A percentile compares a stretch with the other conserved stretches of the same genome.
Conservation (phyloP, 2,888 invertebrate species). For the Calliscelio sp. region DNA sequence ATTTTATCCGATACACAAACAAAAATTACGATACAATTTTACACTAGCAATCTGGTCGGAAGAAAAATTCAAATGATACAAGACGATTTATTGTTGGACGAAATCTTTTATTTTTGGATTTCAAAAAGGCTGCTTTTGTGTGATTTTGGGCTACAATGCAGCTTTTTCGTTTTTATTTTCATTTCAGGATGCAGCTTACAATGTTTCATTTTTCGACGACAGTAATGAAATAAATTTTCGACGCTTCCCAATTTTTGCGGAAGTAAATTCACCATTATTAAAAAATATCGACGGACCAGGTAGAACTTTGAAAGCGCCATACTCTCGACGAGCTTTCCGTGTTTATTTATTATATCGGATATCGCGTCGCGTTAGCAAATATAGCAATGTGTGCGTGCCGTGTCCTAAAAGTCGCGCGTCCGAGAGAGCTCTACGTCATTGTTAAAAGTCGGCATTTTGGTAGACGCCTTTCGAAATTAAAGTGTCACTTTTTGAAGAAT, state of each 20-base stretch:
- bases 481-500: slow-evolving; percentile 60
- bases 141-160: slow-evolving; percentile 36
- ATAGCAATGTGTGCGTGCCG: neutral
- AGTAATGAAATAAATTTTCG: slow-evolving; percentile 68
- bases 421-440: slow-evolving; percentile 45
- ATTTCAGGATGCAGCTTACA: slow-evolving; percentile 51
- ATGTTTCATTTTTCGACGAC: slow-evolving; percentile 66
- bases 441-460: slow-evolving; percentile 74
- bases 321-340: slow-evolving; percentile 53
- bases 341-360: slow-evolving; percentile 65
- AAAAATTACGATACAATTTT: neutral
- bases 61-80: slow-evolving; percentile 36
- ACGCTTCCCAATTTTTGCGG: slow-evolving; percentile 59
- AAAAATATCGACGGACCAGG: slow-evolving; percentile 64
- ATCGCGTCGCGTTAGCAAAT: slow-evolving; percentile 33
- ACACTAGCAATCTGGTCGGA: slow-evolving; percentile 26
- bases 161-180: slow-evolving; percentile 24
- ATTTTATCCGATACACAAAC: neutral
- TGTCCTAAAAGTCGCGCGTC: slow-evolving; percentile 26
- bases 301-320: slow-evolving; percentile 55
- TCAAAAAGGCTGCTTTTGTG: slow-evolving; percentile 17
- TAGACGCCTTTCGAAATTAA: slow-evolving; percentile 69
- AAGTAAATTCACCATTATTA: slow-evolving; percentile 66
- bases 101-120: slow-evolving; percentile 23
- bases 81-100: slow-evolving; percentile 13